A percentile compares a stretch with the other conserved stretches of the same genome.
These are phyloP conservation scores for Chesias legatella DNA, from an alignment of 2,888 invertebrate genomes.

Conservation along the genomic window DNA sequence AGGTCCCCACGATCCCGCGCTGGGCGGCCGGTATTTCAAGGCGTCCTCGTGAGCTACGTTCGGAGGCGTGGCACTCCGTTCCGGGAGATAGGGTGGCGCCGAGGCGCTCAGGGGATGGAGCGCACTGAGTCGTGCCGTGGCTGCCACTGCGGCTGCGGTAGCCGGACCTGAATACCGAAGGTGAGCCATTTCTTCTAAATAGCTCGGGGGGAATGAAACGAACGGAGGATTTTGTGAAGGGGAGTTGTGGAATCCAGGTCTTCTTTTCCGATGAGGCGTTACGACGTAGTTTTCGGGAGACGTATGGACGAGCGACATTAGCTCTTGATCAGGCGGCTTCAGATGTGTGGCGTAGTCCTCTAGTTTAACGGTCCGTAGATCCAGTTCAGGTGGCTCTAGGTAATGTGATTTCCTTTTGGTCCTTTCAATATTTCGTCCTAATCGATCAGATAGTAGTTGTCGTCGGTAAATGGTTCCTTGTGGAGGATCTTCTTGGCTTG, in stretches of 20 bases:
- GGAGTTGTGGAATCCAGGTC: slow-evolving; percentile 93
- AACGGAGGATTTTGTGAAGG: slow-evolving; percentile 93
- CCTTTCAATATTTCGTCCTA: slow-evolving; percentile 81
- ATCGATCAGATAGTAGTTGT: slow-evolving; percentile 81
- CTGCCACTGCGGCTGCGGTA: slow-evolving; percentile 81
- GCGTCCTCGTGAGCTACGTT: slow-evolving; percentile 79
- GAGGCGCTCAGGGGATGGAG: slow-evolving; percentile 85
- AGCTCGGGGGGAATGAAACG: slow-evolving; percentile 89
- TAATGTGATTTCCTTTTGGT: slow-evolving; percentile 83
- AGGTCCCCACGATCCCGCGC: slow-evolving; percentile 86
- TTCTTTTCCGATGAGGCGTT: slow-evolving; percentile 91
- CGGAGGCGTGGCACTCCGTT: slow-evolving; percentile 82
- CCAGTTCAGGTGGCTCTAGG: slow-evolving; percentile 85
- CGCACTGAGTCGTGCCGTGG: slow-evolving; percentile 69
- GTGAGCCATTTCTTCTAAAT: slow-evolving; percentile 85
- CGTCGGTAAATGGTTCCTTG: slow-evolving; percentile 80
- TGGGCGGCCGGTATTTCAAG: slow-evolving; percentile 83
- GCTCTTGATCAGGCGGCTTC: slow-evolving; percentile 85
- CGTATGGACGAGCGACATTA: slow-evolving; percentile 84
- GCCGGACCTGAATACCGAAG: slow-evolving; percentile 81
- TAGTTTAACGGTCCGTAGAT: slow-evolving; percentile 82
- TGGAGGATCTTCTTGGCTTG: slow-evolving; percentile 74
- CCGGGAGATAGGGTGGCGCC: slow-evolving; percentile 85
- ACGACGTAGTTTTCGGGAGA: slow-evolving; percentile 92
- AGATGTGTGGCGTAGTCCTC: slow-evolving; percentile 83